phyloP scores from a whole-genome alignment of 2,888 invertebrate species.

The Coecobrya sp. region DNA sequence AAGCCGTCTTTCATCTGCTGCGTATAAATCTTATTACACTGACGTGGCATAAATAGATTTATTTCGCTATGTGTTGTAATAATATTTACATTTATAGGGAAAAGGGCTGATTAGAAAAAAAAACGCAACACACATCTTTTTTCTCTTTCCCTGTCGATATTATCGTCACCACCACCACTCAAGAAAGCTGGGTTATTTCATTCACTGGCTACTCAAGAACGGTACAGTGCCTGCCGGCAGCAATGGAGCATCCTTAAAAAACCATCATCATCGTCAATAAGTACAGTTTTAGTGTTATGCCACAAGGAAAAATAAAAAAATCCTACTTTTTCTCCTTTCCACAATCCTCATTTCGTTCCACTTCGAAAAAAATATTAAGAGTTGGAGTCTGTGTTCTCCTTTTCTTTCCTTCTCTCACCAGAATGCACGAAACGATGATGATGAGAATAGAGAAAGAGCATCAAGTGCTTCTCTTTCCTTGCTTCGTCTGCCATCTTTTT shows the following conservation, averaged over 20 bases:
- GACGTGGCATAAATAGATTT: slow-evolving; percentile 42
- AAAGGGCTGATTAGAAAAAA: slow-evolving; percentile 21
- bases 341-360: slow-evolving; percentile 46
- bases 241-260: slow-evolving; percentile 33
- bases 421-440: background rate
- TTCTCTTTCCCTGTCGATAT: background rate
- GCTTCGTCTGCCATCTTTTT: background rate
- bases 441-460: slow-evolving; percentile 59
- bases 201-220: background rate
- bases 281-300: slow-evolving; percentile 26
- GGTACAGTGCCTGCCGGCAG: slow-evolving; percentile 8
- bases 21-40: slow-evolving; percentile 39
- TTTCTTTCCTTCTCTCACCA: background rate
- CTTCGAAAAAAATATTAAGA: slow-evolving; percentile 19
- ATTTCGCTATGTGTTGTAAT: slow-evolving; percentile 15
- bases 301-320: slow-evolving; percentile 39
- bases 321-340: background rate
- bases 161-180: slow-evolving; percentile 27
- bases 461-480: slow-evolving; percentile 62
- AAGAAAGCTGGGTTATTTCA: background rate
- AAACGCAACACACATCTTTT: slow-evolving; percentile 22
- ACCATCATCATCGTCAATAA: slow-evolving; percentile 41
- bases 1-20: slow-evolving; percentile 31
- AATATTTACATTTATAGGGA: slow-evolving; percentile 42
- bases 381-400: background rate